Conservation (phyloP, 2,888 invertebrate genomes). For the Plagodis pulveraria region DNA sequence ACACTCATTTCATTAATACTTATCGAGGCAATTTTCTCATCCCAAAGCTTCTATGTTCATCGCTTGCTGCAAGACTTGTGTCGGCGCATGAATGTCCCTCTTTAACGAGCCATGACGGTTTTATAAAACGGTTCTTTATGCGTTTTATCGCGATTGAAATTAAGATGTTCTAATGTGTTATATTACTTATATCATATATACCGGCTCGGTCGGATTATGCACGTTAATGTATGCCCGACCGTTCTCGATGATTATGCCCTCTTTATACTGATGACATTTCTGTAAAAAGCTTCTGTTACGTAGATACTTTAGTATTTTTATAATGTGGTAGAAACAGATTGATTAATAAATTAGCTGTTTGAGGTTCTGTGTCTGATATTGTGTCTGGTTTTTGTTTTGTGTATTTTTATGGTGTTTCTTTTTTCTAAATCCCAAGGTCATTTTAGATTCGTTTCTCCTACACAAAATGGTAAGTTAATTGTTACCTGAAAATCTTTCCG, state of each 20-base stretch:
- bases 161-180: slow-evolving; percentile 74
- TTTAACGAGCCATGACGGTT: slow-evolving; percentile 52
- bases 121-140: slow-evolving; percentile 74
- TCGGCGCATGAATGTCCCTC: slow-evolving; percentile 45
- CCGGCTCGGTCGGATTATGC: slow-evolving; percentile 24
- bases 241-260: slow-evolving; percentile 9
- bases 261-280: slow-evolving; percentile 24
- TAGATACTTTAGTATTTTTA: slow-evolving; percentile 4
- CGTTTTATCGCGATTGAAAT: slow-evolving; percentile 76
- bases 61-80: not conserved
- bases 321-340: slow-evolving; percentile 14
- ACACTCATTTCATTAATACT: no score
- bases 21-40: no score
- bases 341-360: slow-evolving; percentile 51
- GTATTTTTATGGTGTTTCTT: slow-evolving; percentile 18
- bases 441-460: slow-evolving; percentile 26
- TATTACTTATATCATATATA: slow-evolving; percentile 50
- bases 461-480: no score
- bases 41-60: no score
- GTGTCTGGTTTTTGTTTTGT: slow-evolving; percentile 5
- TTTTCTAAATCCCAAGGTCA: slow-evolving; percentile 1
- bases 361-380: slow-evolving; percentile 2
- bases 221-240: slow-evolving; percentile 18
- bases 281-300: slow-evolving; percentile 31
- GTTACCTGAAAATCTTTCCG: no score